Conservation (phyloP, 2,113 vertebrate genomes). For the Lagopus muta region DNA sequence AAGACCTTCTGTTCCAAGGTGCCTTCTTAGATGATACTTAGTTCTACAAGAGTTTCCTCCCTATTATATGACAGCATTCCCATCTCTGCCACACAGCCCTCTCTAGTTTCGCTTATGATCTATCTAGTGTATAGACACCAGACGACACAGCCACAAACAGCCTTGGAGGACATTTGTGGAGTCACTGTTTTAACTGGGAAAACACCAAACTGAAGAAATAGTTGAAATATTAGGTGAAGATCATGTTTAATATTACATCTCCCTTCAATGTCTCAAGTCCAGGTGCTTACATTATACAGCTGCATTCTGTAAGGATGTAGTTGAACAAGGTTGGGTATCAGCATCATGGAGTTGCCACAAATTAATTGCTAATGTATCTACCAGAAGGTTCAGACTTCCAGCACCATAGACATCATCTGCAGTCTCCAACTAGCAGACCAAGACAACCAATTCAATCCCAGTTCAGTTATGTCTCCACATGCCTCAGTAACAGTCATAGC, state of each 20-base stretch:
- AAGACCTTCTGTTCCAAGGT: neutral
- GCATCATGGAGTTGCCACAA: neutral
- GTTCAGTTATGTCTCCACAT: neutral
- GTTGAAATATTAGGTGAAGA: neutral
- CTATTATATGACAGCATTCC: neutral
- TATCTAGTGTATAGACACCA: neutral
- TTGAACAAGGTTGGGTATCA: neutral
- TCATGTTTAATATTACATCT: neutral
- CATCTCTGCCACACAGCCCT: neutral
- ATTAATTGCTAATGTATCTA: neutral
- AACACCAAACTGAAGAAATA: neutral
- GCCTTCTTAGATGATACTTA: accelerated
- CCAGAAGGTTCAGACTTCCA: neutral
- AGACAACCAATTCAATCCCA: neutral
- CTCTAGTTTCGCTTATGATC: neutral
- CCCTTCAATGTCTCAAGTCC: neutral
- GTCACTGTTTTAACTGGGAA: neutral
- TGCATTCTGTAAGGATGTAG: neutral
- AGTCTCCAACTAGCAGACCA: neutral
- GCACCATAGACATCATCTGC: neutral
- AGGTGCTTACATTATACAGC: neutral
- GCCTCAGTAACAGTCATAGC: neutral
- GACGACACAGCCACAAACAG: neutral
- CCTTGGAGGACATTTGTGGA: neutral
- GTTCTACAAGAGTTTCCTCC: neutral